These are phyloP conservation scores for Drosophila cognata DNA, from an alignment of 2,888 invertebrate species.

Conservation along the genomic window DNA sequence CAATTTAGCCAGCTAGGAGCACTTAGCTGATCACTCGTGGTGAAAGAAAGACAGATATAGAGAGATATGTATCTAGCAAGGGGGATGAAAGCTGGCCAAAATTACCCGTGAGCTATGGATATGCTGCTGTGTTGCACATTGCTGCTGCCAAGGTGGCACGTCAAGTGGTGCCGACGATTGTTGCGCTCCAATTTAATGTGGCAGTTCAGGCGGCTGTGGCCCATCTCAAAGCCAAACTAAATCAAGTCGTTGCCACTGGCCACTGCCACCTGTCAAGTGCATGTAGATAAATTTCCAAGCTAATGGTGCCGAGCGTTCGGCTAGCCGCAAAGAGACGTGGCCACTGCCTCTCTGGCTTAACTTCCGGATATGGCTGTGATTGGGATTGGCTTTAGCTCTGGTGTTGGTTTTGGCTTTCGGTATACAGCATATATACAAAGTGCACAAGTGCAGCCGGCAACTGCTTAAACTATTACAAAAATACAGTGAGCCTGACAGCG, in stretches of 20 bases:
- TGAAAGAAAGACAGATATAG: not conserved
- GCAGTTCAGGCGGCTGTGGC: constrained; percentile 46
- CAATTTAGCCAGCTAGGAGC: constrained; percentile 62
- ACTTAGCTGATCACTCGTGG: constrained; percentile 59
- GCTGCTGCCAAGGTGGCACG: constrained; percentile 35
- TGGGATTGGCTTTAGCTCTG: constrained; percentile 11
- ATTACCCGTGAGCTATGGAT: constrained; percentile 64
- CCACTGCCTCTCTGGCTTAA: constrained; percentile 19
- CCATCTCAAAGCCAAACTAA: constrained; percentile 52
- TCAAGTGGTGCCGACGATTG: constrained; percentile 62
- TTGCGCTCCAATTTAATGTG: constrained; percentile 74
- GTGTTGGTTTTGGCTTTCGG: not conserved
- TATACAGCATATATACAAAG: constrained; percentile 7
- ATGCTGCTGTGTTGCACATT: constrained; percentile 8
- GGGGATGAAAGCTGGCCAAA: constrained; percentile 28
- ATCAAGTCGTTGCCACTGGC: constrained; percentile 57
- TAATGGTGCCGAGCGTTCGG: constrained; percentile 68
- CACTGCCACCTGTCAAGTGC: constrained; percentile 75
- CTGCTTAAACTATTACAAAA: constrained; percentile 66
- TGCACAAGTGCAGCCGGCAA: constrained; percentile 58
- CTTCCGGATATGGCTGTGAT: constrained; percentile 28
- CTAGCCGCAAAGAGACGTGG: constrained; percentile 63
- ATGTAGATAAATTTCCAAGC: constrained; percentile 77
- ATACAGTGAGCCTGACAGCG: constrained; percentile 49
- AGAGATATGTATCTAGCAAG: not conserved